These are phyloP conservation scores for Eretmocerus hayati DNA, from an alignment of 2,888 invertebrate genomes.

Conservation along the genomic window DNA sequence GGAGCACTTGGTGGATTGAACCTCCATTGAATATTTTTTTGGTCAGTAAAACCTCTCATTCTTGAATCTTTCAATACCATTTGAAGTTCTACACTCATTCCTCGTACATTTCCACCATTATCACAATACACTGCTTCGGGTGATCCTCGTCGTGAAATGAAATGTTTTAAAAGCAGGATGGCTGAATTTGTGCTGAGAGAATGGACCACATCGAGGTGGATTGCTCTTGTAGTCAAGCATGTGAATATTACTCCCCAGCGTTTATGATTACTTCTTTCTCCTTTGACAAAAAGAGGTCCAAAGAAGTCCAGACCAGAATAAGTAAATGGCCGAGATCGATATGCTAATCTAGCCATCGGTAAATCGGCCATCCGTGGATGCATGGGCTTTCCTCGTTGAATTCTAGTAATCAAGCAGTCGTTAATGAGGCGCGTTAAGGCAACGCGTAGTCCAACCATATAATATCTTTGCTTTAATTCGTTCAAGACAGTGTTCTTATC, in stretches of 20 bases:
- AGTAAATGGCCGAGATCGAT: accelerated
- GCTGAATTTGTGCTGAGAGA: accelerated
- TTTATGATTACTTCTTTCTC: neutral
- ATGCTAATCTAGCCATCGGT: neutral
- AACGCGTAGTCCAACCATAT: neutral
- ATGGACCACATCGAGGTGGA: neutral
- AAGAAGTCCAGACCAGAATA: neutral
- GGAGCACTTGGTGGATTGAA: neutral
- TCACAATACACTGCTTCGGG: accelerated
- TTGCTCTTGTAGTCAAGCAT: accelerated
- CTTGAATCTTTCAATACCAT: accelerated
- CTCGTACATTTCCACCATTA: neutral
- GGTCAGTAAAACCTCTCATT: accelerated
- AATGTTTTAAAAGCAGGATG: accelerated
- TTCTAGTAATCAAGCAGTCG: accelerated
- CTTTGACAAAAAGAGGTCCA: accelerated
- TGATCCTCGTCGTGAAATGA: accelerated
- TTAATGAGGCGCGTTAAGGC: accelerated
- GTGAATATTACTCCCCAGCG: neutral
- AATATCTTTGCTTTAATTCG: neutral
- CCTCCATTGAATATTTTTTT: neutral
- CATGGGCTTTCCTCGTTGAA: accelerated
- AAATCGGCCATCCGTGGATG: accelerated
- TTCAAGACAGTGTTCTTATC: neutral
- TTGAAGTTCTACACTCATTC: neutral